Evolutionary conservation across 2,797 vertebrate genomes (phyloP).

Genomic region (Siniperca undulata): DNA sequence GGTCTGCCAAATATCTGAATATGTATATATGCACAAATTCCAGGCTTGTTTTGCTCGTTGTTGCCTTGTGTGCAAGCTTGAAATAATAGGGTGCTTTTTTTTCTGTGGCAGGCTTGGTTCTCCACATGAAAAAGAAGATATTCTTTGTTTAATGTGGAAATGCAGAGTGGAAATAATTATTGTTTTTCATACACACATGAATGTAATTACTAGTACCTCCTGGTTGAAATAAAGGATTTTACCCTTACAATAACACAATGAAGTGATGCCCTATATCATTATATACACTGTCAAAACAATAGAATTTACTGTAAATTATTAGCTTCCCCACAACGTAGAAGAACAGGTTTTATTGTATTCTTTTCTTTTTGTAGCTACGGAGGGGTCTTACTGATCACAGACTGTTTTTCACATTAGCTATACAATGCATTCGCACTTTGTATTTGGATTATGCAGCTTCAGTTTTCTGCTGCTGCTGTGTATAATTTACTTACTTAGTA

Average conservation of each 20-base stretch:
- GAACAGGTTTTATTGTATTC: too few relatives aligned
- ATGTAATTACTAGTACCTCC: slow-evolving; percentile 36
- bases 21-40: slow-evolving; percentile 45
- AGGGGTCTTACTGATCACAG: not conserved
- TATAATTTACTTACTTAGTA: not conserved
- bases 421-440: not conserved
- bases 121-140: slow-evolving; percentile 58
- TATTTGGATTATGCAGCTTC: not conserved
- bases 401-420: not conserved
- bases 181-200: slow-evolving; percentile 46
- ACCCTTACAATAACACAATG: slow-evolving; percentile 21
- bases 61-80: slow-evolving; percentile 51
- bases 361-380: too few relatives aligned
- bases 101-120: slow-evolving; percentile 29
- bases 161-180: slow-evolving; percentile 41
- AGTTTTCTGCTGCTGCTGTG: not conserved
- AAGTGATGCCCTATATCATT: slow-evolving; percentile 11
- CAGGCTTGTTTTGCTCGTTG: slow-evolving; percentile 56
- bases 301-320: slow-evolving; percentile 5
- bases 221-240: slow-evolving; percentile 28
- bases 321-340: not conserved
- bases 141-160: slow-evolving; percentile 60
- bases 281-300: slow-evolving; percentile 25
- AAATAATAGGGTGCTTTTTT: slow-evolving; percentile 46
- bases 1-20: slow-evolving; percentile 70